Percentiles rank a stretch among this genome's conserved stretches.
phyloP scores from a whole-genome alignment of 2,113 vertebrate genomes.

The Camelus dromedarius region DNA sequence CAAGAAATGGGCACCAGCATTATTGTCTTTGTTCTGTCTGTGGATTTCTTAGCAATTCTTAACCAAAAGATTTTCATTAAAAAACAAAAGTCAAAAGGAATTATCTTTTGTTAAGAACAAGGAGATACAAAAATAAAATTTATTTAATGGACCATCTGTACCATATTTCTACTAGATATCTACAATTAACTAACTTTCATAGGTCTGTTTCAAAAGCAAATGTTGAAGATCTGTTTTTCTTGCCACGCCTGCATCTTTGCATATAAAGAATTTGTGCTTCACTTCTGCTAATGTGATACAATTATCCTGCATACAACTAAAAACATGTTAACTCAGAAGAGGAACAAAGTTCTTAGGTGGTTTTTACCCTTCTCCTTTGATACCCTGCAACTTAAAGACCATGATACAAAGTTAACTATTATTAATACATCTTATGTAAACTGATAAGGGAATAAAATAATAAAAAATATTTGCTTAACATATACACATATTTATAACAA shows the following conservation, averaged over 20 bases:
- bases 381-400: no score
- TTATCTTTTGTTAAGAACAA: background rate
- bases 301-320: no score
- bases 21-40: background rate
- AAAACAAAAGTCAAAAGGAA: conserved; percentile 40
- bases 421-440: no score
- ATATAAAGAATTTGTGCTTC: background rate
- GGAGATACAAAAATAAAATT: background rate
- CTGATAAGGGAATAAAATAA: no score
- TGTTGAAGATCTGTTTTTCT: background rate
- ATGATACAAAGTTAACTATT: no score
- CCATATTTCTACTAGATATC: conserved; percentile 21
- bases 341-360: no score
- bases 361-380: no score
- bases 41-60: background rate
- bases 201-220: conserved; percentile 36
- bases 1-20: background rate
- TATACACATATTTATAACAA: no score
- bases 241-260: background rate
- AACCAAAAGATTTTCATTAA: background rate
- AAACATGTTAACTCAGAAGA: no score
- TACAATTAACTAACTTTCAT: conserved; percentile 1
- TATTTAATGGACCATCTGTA: conserved; percentile 26
- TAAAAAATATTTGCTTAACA: no score
- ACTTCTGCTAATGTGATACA: no score